Evolutionary conservation across 2,888 invertebrate genomes (phyloP).

Genomic region (Pristionchus entomophagus): DNA sequence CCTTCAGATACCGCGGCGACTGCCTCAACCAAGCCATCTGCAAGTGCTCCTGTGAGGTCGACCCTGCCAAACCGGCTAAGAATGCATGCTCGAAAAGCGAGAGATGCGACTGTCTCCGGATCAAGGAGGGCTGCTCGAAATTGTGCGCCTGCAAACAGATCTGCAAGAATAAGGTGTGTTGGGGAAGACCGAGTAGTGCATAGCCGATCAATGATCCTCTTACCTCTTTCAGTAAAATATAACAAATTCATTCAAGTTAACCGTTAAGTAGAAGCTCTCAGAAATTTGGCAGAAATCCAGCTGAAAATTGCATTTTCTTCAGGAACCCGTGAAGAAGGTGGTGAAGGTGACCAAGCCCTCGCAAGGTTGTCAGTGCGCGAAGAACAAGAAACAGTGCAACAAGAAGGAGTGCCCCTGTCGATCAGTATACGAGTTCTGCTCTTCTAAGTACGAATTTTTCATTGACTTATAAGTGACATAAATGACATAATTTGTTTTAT

Average conservation of each 20-base stretch:
- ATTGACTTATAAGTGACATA: background rate
- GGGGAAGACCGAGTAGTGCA: too few relatives aligned
- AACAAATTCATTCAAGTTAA: too few relatives aligned
- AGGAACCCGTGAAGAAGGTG: slow-evolving; percentile 74
- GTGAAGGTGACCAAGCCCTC: slow-evolving; percentile 72
- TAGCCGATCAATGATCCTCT: too few relatives aligned
- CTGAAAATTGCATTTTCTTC: too few relatives aligned
- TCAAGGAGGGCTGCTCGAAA: slow-evolving; percentile 75
- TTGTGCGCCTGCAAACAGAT: slow-evolving; percentile 75
- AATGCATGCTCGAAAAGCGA: slow-evolving; percentile 75
- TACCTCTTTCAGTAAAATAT: too few relatives aligned
- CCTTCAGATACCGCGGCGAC: slow-evolving; percentile 74
- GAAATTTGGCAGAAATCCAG: too few relatives aligned
- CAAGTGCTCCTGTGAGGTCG: slow-evolving; percentile 76
- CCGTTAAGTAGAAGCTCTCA: too few relatives aligned
- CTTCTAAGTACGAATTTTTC: slow-evolving; percentile 58
- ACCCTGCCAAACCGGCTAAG: slow-evolving; percentile 75
- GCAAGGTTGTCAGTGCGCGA: slow-evolving; percentile 74
- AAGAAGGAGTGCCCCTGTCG: slow-evolving; percentile 76
- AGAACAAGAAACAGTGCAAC: slow-evolving; percentile 75
- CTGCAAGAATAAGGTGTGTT: slow-evolving; percentile 75
- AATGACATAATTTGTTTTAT: background rate
- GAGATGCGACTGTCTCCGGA: slow-evolving; percentile 75
- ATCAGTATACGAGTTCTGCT: slow-evolving; percentile 75
- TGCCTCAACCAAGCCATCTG: slow-evolving; percentile 76